Evolutionary conservation across 2,888 invertebrate species (phyloP).

Genomic region (Pelosia muscerda): DNA sequence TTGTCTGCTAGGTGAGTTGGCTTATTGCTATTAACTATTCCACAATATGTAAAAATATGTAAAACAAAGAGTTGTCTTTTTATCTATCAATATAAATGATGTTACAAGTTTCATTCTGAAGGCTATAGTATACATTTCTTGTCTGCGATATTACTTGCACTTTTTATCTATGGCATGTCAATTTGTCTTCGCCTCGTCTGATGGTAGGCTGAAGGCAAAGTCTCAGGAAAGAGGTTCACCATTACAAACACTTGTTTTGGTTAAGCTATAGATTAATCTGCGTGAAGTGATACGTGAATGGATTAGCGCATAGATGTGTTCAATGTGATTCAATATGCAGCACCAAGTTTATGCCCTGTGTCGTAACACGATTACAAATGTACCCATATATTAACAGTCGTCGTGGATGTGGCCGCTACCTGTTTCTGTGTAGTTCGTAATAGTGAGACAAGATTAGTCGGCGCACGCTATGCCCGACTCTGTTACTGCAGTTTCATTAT

Average conservation of each 20-base stretch:
- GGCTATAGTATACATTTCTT: no score
- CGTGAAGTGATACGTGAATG: no score
- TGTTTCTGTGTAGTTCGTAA: background rate
- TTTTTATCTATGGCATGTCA: no score
- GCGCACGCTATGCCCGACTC: background rate
- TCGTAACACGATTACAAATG: background rate
- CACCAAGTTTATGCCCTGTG: background rate
- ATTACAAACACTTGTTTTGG: background rate
- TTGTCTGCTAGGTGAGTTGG: background rate
- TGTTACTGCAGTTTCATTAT: background rate
- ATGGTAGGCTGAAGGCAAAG: no score
- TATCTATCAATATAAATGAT: no score
- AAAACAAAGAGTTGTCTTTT: no score
- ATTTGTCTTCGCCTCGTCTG: no score
- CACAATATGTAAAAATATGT: background rate
- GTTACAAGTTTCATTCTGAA: no score
- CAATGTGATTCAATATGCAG: background rate
- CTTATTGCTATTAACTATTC: background rate
- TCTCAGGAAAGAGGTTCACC: no score
- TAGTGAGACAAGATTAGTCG: background rate
- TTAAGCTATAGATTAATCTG: background rate
- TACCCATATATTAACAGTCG: background rate
- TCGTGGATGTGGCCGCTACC: background rate
- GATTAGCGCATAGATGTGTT: background rate
- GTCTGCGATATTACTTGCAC: no score